A percentile compares a stretch with the other conserved stretches of the same genome.
Conservation (phyloP, 2,113 vertebrate genomes). For the Petrocephalus zakoni region DNA sequence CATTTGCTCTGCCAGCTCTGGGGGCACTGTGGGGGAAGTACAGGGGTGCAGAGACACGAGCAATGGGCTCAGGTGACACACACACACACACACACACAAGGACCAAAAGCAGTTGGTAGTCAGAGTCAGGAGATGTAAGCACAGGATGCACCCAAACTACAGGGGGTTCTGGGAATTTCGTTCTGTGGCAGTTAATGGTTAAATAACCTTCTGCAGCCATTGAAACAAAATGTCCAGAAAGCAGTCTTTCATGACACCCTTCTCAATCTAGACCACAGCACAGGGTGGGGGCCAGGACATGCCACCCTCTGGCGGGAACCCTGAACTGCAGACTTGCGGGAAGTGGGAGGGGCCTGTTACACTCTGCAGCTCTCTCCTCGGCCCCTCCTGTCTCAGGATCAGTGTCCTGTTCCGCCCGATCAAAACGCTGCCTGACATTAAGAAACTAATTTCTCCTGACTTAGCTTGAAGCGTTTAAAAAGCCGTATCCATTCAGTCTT, state of each 20-base stretch:
- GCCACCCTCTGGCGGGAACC: background rate
- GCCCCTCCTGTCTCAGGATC: background rate
- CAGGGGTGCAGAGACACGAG: background rate
- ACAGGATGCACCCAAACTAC: background rate
- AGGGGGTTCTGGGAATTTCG: background rate
- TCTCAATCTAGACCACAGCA: background rate
- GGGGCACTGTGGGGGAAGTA: slow-evolving; percentile 72
- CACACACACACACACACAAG: background rate
- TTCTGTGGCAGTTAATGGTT: background rate
- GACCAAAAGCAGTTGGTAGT: background rate
- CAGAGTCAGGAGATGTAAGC: background rate
- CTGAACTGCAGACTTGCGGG: background rate
- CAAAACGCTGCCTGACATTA: background rate
- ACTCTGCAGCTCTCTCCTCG: background rate
- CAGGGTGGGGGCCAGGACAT: background rate
- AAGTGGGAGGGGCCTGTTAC: background rate
- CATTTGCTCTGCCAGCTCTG: slow-evolving; percentile 85
- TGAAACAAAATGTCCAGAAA: background rate
- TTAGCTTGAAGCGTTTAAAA: slow-evolving; percentile 11
- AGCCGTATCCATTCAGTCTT: background rate
- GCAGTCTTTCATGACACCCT: background rate
- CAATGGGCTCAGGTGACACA: background rate
- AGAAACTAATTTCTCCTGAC: background rate
- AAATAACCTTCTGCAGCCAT: background rate
- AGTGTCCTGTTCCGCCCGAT: background rate